phyloP scores from a whole-genome alignment of 2,888 invertebrate species.

The Aquatica leii region DNA sequence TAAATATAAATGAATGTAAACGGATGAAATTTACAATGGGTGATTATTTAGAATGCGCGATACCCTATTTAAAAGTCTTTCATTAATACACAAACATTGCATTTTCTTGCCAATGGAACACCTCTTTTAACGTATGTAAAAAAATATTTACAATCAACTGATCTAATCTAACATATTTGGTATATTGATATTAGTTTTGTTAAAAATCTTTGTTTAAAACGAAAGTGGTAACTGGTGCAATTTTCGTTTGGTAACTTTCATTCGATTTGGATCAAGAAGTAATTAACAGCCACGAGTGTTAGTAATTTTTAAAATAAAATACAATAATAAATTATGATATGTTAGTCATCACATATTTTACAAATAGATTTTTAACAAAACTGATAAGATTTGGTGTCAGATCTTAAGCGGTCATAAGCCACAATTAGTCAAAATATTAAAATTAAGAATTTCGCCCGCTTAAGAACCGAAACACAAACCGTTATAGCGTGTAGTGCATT shows the following conservation, averaged over 20 bases:
- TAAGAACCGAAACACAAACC: constrained; percentile 10
- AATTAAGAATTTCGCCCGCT: neutral
- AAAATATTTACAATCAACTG: constrained; percentile 25
- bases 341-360: constrained; percentile 10
- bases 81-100: constrained; percentile 31
- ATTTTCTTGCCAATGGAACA: constrained; percentile 22
- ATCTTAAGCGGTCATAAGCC: constrained; percentile 3
- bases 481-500: constrained; percentile 6
- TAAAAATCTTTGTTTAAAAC: constrained; percentile 24
- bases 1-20: constrained; percentile 30
- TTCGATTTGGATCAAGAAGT: neutral
- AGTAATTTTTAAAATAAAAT: neutral
- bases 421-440: neutral
- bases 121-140: constrained; percentile 23
- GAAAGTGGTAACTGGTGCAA: constrained; percentile 1
- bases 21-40: constrained; percentile 33
- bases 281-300: constrained; percentile 8
- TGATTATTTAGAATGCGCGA: constrained; percentile 30
- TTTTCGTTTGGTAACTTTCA: constrained; percentile 3
- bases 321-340: constrained; percentile 6
- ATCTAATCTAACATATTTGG: constrained; percentile 32
- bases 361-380: constrained; percentile 22
- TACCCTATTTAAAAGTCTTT: constrained; percentile 36
- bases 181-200: constrained; percentile 26
- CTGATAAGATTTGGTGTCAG: neutral